Percentiles rank a stretch among this genome's conserved stretches.
Conservation (phyloP, 2,797 vertebrate species). For the Chiroxiphia lanceolata region DNA sequence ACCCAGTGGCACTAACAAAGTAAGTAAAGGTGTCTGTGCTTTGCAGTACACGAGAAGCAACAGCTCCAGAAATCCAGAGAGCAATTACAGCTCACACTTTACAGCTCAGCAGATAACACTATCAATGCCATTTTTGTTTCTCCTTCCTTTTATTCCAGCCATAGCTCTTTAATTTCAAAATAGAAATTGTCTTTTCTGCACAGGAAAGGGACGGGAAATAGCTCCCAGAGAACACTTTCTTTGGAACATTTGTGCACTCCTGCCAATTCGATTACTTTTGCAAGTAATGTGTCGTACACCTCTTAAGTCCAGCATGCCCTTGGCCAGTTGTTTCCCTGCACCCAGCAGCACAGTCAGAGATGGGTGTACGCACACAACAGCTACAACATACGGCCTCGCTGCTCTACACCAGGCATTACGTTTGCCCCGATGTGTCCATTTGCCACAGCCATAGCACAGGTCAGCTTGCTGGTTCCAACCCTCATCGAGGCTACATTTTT, state of each 20-base stretch:
- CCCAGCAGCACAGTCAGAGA: background rate
- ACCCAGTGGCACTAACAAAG: background rate
- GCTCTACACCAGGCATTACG: fast-evolving
- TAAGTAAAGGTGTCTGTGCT: background rate
- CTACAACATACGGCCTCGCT: too few species aligned
- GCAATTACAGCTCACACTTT: background rate
- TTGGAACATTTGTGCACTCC: background rate
- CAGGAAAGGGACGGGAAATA: background rate
- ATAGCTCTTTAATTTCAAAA: background rate
- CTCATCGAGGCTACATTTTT: background rate
- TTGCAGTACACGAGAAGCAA: background rate
- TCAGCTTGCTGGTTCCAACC: background rate
- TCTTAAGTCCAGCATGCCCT: background rate
- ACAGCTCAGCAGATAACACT: background rate
- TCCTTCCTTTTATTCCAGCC: background rate
- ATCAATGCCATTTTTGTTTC: background rate
- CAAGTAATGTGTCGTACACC: background rate
- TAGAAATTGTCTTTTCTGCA: background rate
- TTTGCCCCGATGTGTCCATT: fast-evolving
- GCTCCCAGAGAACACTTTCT: background rate
- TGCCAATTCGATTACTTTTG: background rate
- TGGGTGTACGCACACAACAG: fast-evolving
- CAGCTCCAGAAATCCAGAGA: background rate
- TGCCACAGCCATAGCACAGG: background rate
- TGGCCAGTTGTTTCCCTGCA: background rate